phyloP scores from a whole-genome alignment of 2,797 vertebrate species.

The Rachycentron canadum region DNA sequence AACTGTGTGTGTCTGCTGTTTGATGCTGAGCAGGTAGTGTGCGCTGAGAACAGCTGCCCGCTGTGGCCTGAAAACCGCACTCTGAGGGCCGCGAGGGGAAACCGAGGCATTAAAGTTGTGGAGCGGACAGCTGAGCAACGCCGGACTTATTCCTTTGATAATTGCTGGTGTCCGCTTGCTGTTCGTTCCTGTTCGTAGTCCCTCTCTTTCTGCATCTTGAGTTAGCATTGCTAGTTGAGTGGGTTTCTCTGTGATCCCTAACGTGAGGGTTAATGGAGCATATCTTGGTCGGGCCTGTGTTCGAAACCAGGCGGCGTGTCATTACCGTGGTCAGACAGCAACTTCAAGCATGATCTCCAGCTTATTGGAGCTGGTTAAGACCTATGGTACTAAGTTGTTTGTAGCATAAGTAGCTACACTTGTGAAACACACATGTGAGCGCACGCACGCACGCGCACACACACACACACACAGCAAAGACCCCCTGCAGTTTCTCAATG shows the following conservation, averaged over 20 bases:
- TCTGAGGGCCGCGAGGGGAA: background rate
- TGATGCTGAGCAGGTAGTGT: background rate
- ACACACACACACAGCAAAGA: slow-evolving; percentile 28
- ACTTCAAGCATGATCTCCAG: slow-evolving; percentile 70
- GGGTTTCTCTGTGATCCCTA: background rate
- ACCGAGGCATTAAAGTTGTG: background rate
- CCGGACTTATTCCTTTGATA: background rate
- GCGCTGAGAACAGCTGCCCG: background rate
- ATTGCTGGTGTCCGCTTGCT: background rate
- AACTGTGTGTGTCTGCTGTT: background rate
- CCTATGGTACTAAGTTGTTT: slow-evolving; percentile 58
- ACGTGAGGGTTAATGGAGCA: slow-evolving; percentile 24
- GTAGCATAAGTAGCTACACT: slow-evolving; percentile 35
- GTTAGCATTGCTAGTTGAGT: background rate
- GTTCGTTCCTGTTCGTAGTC: background rate
- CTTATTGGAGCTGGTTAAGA: slow-evolving; percentile 78
- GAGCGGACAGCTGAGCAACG: background rate
- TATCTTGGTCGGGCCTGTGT: slow-evolving; percentile 2
- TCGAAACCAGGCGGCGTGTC: background rate
- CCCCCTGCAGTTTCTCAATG: slow-evolving; percentile 71
- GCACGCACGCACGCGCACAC: slow-evolving; percentile 21
- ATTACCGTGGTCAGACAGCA: slow-evolving; percentile 48
- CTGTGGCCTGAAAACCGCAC: background rate
- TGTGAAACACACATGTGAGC: slow-evolving; percentile 28
- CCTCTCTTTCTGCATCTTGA: background rate